Conservation (phyloP, 2,888 invertebrate species). For the Polydesmus complanatus region DNA sequence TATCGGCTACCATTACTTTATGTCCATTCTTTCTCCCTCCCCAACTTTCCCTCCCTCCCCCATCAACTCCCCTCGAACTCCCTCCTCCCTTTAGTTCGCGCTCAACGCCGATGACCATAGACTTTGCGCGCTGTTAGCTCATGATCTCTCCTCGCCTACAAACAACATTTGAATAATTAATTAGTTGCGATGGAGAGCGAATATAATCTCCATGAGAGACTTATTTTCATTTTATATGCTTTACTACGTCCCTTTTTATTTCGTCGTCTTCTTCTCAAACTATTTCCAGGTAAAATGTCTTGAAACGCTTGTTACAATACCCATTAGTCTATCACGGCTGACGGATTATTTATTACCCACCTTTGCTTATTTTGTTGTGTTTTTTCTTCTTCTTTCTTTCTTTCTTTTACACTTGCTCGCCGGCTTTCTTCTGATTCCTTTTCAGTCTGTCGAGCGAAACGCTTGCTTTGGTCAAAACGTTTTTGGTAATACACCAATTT, state of each 20-base stretch:
- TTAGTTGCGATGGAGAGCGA: background rate
- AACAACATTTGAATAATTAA: background rate
- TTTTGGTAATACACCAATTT: background rate
- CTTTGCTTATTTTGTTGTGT: too few relatives aligned
- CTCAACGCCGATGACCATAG: background rate
- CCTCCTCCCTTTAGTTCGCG: too few relatives aligned
- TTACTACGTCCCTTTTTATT: too few relatives aligned
- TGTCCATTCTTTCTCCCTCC: background rate
- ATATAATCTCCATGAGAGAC: too few relatives aligned
- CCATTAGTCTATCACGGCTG: background rate
- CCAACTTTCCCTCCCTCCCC: background rate
- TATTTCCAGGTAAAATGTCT: background rate
- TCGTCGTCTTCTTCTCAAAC: background rate
- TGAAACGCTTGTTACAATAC: background rate
- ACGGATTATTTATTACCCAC: background rate
- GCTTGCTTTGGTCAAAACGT: background rate
- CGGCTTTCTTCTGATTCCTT: too few relatives aligned
- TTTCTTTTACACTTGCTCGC: background rate
- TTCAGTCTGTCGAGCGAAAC: background rate
- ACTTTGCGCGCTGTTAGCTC: background rate
- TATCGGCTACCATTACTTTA: constrained; percentile 13
- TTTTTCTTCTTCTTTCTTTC: too few relatives aligned
- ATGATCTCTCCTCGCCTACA: too few relatives aligned
- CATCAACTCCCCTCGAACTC: background rate
- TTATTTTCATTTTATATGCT: too few relatives aligned